A percentile compares a stretch with the other conserved stretches of the same genome.
Evolutionary conservation across 2,113 vertebrate species (phyloP).

Genomic region (Tringa solitaria): DNA sequence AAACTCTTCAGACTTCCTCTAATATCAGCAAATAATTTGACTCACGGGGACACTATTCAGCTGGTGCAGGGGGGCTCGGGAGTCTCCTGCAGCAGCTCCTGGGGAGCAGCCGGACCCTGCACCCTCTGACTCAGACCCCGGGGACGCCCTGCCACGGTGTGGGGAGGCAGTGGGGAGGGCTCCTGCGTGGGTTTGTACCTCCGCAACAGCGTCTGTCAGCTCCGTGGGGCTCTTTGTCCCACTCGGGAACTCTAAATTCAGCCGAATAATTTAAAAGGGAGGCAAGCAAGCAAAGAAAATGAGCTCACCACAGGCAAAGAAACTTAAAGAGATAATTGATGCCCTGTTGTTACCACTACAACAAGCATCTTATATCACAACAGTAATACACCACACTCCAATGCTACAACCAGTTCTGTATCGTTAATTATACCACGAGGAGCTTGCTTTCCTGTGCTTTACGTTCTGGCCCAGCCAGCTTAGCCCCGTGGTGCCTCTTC

Average conservation of each 20-base stretch:
- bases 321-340: background rate
- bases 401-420: background rate
- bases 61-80: accelerated
- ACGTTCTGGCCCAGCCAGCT: background rate
- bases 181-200: background rate
- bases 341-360: background rate
- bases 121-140: accelerated
- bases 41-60: background rate
- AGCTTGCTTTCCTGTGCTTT: background rate
- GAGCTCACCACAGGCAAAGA: background rate
- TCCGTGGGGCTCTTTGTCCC: background rate
- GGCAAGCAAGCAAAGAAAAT: background rate
- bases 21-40: accelerated
- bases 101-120: background rate
- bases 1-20: background rate
- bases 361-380: background rate
- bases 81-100: accelerated
- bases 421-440: background rate
- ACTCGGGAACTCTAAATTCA: background rate
- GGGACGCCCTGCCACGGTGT: accelerated
- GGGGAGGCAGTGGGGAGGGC: background rate
- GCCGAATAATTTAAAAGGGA: background rate
- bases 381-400: background rate
- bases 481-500: background rate
- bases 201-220: accelerated